A percentile compares a stretch with the other conserved stretches of the same genome.
Conservation (phyloP, 1,140 invertebrate genomes). For the Eumaeus atala region DNA sequence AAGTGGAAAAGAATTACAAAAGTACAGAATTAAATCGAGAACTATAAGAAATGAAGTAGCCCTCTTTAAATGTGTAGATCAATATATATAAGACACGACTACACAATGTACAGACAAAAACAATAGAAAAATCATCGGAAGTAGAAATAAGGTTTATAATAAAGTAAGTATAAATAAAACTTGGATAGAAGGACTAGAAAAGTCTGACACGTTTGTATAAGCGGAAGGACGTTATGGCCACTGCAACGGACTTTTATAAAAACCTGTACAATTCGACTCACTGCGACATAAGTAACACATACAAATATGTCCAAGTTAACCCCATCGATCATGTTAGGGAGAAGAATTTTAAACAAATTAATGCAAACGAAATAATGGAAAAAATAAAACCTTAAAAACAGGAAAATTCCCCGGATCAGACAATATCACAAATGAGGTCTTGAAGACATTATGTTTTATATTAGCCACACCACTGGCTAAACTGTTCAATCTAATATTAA, state of each 20-base stretch:
- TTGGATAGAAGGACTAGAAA: background rate
- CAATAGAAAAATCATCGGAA: background rate
- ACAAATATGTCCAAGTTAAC: too few species aligned
- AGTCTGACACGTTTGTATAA: background rate
- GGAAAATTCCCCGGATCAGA: slow-evolving; percentile 20
- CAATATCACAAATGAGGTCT: too few species aligned
- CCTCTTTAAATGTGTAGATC: background rate
- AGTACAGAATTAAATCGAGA: too few species aligned
- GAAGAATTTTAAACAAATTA: too few species aligned
- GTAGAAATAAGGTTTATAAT: background rate
- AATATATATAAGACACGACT: slow-evolving; percentile 1
- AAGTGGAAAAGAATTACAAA: slow-evolving; percentile 1
- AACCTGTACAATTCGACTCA: background rate
- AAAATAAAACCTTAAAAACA: too few species aligned
- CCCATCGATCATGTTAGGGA: too few species aligned
- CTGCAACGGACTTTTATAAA: background rate
- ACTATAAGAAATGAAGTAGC: background rate
- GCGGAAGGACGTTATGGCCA: background rate
- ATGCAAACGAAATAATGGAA: too few species aligned
- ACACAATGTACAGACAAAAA: background rate
- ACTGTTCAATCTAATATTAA: slow-evolving; percentile 18
- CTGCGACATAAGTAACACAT: too few species aligned
- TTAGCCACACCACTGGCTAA: slow-evolving; percentile 14
- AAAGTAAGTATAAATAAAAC: background rate
- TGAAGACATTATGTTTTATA: slow-evolving; percentile 11